Percentiles rank a stretch among this genome's conserved stretches.
Evolutionary conservation across 2,888 invertebrate genomes (phyloP).

Genomic region (Atethmia centrago): DNA sequence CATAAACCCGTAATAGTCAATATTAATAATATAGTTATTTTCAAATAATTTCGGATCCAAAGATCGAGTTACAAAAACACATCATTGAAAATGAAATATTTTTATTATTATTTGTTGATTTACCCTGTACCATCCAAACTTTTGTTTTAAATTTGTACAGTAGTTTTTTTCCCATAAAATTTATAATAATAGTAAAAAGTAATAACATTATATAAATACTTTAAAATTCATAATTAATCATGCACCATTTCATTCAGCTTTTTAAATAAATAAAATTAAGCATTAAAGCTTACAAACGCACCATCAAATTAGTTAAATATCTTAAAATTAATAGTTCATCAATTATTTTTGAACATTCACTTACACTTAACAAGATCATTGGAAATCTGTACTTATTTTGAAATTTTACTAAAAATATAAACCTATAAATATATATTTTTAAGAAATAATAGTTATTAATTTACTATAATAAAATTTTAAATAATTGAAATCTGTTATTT

Average conservation of each 20-base stretch:
- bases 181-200: constrained; percentile 36
- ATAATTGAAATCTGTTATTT: constrained; percentile 7
- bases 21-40: constrained; percentile 46
- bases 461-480: constrained; percentile 1
- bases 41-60: neutral
- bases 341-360: constrained; percentile 28
- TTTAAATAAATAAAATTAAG: constrained; percentile 56
- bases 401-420: constrained; percentile 38
- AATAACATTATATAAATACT: constrained; percentile 34
- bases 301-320: constrained; percentile 54
- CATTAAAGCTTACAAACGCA: constrained; percentile 70
- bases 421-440: constrained; percentile 27
- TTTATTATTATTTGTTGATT: constrained; percentile 12
- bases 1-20: constrained; percentile 75
- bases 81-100: neutral
- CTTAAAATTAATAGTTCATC: constrained; percentile 65
- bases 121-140: constrained; percentile 78
- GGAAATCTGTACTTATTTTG: constrained; percentile 66
- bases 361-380: constrained; percentile 73
- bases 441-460: constrained; percentile 28
- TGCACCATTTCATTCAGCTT: constrained; percentile 86
- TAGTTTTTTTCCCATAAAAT: constrained; percentile 51
- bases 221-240: constrained; percentile 61
- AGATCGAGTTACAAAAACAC: constrained; percentile 16
- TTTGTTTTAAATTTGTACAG: constrained; percentile 63